Percentiles rank a stretch among this genome's conserved stretches.
Conservation (phyloP, 2,113 vertebrate genomes). For the Poeciliopsis prolifica region DNA sequence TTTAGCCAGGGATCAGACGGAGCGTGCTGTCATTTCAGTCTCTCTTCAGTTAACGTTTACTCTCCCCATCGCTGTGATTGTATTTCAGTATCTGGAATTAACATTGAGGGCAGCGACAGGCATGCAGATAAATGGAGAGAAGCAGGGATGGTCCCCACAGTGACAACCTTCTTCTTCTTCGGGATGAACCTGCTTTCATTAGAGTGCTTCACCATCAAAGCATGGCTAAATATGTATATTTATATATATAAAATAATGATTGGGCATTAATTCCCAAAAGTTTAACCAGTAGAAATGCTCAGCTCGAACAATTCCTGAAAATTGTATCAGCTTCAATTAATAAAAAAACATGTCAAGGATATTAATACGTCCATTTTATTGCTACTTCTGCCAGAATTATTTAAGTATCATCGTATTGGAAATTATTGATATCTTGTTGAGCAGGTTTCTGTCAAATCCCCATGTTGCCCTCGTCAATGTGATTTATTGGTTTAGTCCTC, state of each 20-base stretch:
- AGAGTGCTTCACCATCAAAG: constrained; percentile 14
- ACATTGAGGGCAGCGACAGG: constrained; percentile 49
- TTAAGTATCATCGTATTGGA: constrained; percentile 31
- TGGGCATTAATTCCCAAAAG: constrained; percentile 19
- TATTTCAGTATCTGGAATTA: constrained; percentile 66
- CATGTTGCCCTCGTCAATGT: no score
- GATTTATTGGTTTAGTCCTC: no score
- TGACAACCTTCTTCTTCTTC: constrained; percentile 25
- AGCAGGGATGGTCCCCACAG: constrained; percentile 14
- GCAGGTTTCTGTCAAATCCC: no score
- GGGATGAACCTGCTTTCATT: constrained; percentile 9
- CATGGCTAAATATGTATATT: not conserved
- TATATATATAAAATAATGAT: constrained; percentile 14
- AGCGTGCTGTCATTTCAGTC: constrained; percentile 65
- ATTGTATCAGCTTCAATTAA: constrained; percentile 14
- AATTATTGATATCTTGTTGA: constrained; percentile 27
- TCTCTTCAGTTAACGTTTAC: constrained; percentile 62
- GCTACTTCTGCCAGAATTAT: constrained; percentile 13
- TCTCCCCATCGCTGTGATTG: constrained; percentile 56
- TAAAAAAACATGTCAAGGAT: constrained; percentile 21
- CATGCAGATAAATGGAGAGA: constrained; percentile 41
- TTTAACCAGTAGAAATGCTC: constrained; percentile 21
- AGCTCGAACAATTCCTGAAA: constrained; percentile 27
- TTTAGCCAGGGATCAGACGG: constrained; percentile 66
- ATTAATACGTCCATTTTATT: constrained; percentile 10